phyloP scores from a whole-genome alignment of 2,888 invertebrate genomes.

The Tiphia femorata region DNA sequence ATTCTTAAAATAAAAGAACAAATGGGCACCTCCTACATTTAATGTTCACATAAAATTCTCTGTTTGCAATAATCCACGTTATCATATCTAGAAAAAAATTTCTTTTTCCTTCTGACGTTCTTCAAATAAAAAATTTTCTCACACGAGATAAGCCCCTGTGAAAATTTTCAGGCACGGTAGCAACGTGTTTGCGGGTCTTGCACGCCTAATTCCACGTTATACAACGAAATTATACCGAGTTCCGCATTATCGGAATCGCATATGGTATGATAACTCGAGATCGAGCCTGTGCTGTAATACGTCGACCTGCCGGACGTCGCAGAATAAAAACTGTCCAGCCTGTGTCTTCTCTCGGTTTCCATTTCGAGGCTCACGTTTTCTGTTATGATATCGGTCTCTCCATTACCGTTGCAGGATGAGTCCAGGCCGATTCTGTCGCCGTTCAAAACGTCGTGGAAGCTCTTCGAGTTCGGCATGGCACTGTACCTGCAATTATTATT shows the following conservation, averaged over 20 bases:
- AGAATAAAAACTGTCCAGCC: slow-evolving; percentile 88
- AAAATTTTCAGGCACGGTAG: not conserved
- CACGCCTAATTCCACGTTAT: not conserved
- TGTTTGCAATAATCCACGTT: no score
- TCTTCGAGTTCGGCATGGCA: slow-evolving; percentile 56
- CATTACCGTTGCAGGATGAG: slow-evolving; percentile 48
- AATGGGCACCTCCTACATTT: no score
- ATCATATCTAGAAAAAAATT: no score
- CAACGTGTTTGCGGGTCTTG: no score
- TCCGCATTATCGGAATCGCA: slow-evolving; percentile 69
- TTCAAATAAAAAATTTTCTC: not conserved
- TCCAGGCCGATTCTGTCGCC: slow-evolving; percentile 46
- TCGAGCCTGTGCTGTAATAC: slow-evolving; percentile 82
- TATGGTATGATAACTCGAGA: slow-evolving; percentile 86
- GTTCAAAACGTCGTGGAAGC: slow-evolving; percentile 60
- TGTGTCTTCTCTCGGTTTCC: slow-evolving; percentile 69
- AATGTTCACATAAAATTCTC: no score
- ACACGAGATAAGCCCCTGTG: no score
- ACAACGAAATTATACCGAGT: slow-evolving; percentile 62
- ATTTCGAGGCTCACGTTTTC: slow-evolving; percentile 71
- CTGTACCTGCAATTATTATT: slow-evolving; percentile 49
- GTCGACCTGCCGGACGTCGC: slow-evolving; percentile 83
- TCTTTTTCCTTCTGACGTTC: not conserved
- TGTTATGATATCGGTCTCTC: slow-evolving; percentile 50
- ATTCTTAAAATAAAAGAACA: no score